Percentiles rank a stretch among this genome's conserved stretches.
These are phyloP conservation scores for Nomia melanderi DNA, from an alignment of 1,140 invertebrate genomes.

Conservation along the genomic window DNA sequence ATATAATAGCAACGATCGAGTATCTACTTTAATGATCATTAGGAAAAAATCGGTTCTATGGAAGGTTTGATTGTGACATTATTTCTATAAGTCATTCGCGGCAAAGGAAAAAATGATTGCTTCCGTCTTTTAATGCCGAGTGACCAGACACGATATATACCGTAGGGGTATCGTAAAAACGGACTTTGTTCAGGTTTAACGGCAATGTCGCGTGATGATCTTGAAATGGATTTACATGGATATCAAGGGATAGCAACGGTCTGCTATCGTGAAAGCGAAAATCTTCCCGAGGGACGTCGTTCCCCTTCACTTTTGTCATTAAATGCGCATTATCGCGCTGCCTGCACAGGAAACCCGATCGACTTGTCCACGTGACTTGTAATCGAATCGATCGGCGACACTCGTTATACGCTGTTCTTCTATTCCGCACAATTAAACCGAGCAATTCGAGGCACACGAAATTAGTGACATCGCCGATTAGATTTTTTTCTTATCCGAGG, in stretches of 20 bases:
- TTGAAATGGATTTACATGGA: constrained; percentile 43
- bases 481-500: no score
- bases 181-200: constrained; percentile 11
- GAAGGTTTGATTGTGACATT: no score
- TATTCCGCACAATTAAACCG: neutral
- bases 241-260: constrained; percentile 14
- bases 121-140: neutral
- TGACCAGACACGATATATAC: neutral
- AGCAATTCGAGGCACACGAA: no score
- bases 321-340: constrained; percentile 53
- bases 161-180: neutral
- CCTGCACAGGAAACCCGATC: constrained; percentile 34
- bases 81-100: no score
- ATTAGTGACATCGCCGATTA: no score
- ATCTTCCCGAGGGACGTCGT: constrained; percentile 19
- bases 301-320: constrained; percentile 52
- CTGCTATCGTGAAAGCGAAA: constrained; percentile 32
- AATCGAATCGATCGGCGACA: constrained; percentile 27
- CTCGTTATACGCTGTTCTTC: neutral
- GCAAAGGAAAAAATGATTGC: neutral
- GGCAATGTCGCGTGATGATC: constrained; percentile 37
- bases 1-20: no score
- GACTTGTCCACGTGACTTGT: constrained; percentile 35
- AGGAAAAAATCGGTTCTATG: no score
- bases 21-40: no score